phyloP scores from a whole-genome alignment of 2,113 vertebrate genomes.

The Spilogale gracilis region DNA sequence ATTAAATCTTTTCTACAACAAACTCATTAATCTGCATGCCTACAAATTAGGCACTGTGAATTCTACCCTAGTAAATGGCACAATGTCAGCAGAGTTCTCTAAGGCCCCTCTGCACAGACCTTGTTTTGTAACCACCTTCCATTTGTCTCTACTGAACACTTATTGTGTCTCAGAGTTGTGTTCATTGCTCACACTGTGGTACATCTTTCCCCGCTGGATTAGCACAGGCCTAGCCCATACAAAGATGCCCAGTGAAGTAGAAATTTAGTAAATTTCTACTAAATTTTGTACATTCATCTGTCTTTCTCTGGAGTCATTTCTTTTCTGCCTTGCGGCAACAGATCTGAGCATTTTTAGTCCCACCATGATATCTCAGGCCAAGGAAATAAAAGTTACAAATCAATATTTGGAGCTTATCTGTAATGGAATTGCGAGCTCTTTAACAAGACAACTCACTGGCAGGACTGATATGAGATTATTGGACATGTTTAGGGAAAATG shows the following conservation, averaged over 20 bases:
- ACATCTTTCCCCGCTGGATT: background rate
- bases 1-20: background rate
- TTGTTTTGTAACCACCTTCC: background rate
- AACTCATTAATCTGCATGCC: background rate
- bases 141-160: background rate
- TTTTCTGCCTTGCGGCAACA: background rate
- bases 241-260: background rate
- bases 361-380: constrained; percentile 8
- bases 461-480: constrained; percentile 60
- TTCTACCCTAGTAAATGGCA: background rate
- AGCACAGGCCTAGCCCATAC: background rate
- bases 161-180: background rate
- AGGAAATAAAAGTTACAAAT: constrained; percentile 70
- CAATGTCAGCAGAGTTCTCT: background rate
- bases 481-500: background rate
- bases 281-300: background rate
- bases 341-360: constrained; percentile 51
- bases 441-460: constrained; percentile 71
- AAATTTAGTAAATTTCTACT: background rate
- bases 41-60: background rate
- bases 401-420: constrained; percentile 80
- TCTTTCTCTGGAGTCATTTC: background rate
- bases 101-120: background rate
- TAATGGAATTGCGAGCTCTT: constrained; percentile 80
- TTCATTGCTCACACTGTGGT: background rate